Evolutionary conservation across 2,797 vertebrate species (phyloP).

Genomic region (Nannoperca australis): DNA sequence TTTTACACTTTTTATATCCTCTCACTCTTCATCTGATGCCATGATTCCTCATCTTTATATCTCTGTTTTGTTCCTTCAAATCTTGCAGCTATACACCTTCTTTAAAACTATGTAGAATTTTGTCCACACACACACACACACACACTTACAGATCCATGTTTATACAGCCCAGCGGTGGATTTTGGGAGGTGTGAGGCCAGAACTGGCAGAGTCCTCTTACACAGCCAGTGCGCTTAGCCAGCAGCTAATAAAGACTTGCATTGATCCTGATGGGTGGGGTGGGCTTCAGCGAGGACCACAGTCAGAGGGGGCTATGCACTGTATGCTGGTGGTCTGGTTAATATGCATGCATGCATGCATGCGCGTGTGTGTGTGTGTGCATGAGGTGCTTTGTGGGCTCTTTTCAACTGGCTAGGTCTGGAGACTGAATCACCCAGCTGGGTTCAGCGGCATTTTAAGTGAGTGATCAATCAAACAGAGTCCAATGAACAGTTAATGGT

Average conservation of each 20-base stretch:
- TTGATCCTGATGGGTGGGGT: slow-evolving; percentile 82
- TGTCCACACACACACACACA: slow-evolving; percentile 27
- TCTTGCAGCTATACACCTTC: slow-evolving; percentile 20
- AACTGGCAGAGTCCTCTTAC: slow-evolving; percentile 81
- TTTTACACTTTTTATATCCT: neutral
- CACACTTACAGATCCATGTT: slow-evolving; percentile 59
- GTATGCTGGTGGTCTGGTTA: slow-evolving; percentile 74
- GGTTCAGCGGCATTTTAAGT: slow-evolving; percentile 54
- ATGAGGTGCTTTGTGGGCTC: slow-evolving; percentile 59
- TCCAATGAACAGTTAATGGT: slow-evolving; percentile 60
- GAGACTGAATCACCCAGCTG: slow-evolving; percentile 52
- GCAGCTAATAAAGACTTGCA: slow-evolving; percentile 79
- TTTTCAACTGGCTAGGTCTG: slow-evolving; percentile 44
- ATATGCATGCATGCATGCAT: slow-evolving; percentile 43
- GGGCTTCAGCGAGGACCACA: slow-evolving; percentile 67
- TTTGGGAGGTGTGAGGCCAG: slow-evolving; percentile 77
- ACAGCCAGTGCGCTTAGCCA: slow-evolving; percentile 71
- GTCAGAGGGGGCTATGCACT: slow-evolving; percentile 65
- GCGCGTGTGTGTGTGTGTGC: slow-evolving; percentile 37
- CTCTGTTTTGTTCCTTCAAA: slow-evolving; percentile 17
- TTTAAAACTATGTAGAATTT: slow-evolving; percentile 19
- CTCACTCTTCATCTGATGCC: neutral
- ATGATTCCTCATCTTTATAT: slow-evolving; percentile 4
- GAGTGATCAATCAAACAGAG: slow-evolving; percentile 68
- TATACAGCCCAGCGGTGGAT: slow-evolving; percentile 69